Evolutionary conservation across 2,113 vertebrate genomes (phyloP).

Genomic region (Crypturellus undulatus): DNA sequence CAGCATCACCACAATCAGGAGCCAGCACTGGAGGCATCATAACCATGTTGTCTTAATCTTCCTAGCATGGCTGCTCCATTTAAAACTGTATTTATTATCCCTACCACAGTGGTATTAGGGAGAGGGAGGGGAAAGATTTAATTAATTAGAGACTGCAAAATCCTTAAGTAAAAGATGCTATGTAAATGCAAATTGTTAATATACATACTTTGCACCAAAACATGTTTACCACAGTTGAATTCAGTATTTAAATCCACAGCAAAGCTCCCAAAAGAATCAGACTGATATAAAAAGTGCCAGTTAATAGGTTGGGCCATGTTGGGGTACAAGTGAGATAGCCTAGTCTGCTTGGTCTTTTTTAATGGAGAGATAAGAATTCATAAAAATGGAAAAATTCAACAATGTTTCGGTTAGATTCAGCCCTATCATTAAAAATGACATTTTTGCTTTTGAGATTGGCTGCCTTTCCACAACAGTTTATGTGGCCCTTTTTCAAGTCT

Average conservation of each 20-base stretch:
- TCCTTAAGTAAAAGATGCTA: slow-evolving; percentile 56
- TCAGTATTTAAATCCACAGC: slow-evolving; percentile 48
- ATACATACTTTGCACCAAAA: slow-evolving; percentile 45
- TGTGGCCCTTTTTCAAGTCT: slow-evolving; percentile 31
- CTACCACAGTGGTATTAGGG: background rate
- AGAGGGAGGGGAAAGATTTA: slow-evolving; percentile 30
- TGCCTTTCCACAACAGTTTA: slow-evolving; percentile 14
- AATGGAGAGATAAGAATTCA: slow-evolving; percentile 58
- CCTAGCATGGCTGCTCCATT: background rate
- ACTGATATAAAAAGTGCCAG: slow-evolving; percentile 27
- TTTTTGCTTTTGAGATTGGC: slow-evolving; percentile 36
- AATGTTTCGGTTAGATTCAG: background rate
- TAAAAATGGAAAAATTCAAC: slow-evolving; percentile 44
- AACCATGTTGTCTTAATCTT: slow-evolving; percentile 52
- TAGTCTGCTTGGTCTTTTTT: slow-evolving; percentile 12
- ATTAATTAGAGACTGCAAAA: slow-evolving; percentile 61
- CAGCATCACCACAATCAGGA: accelerated
- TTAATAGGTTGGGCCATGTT: slow-evolving; percentile 52
- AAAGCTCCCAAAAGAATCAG: slow-evolving; percentile 29
- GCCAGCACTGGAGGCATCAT: accelerated
- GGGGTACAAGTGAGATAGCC: slow-evolving; percentile 10
- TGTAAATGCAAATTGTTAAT: slow-evolving; percentile 64
- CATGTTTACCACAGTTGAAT: slow-evolving; percentile 49
- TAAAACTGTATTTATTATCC: slow-evolving; percentile 41
- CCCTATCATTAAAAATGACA: slow-evolving; percentile 42